Evolutionary conservation across 1,140 invertebrate genomes (phyloP).

Genomic region (Lithobius niger): DNA sequence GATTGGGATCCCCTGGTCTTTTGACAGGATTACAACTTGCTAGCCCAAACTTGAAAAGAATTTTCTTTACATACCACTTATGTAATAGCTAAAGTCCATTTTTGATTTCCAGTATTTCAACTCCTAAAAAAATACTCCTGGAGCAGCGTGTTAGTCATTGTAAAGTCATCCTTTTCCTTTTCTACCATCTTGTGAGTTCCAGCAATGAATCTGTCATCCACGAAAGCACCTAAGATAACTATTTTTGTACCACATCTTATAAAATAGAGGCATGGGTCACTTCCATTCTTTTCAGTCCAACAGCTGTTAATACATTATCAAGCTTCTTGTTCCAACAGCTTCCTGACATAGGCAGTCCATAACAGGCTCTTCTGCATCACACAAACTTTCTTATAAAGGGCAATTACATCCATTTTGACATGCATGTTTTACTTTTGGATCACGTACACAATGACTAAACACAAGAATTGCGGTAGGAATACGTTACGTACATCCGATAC

Average conservation of each 20-base stretch:
- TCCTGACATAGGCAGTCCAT: conserved; percentile 24
- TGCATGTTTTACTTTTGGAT: too few relatives aligned
- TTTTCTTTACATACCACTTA: conserved; percentile 24
- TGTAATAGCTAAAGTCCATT: conserved; percentile 24
- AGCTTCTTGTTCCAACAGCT: conserved; percentile 20
- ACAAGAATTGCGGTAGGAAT: too few relatives aligned
- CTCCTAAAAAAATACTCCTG: conserved; percentile 21
- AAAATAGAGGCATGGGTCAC: conserved; percentile 30
- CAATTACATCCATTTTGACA: too few relatives aligned
- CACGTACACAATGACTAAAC: too few relatives aligned
- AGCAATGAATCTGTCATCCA: conserved; percentile 35
- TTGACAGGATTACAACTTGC: conserved; percentile 19
- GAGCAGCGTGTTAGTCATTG: conserved; percentile 17
- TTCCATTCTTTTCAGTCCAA: conserved; percentile 26
- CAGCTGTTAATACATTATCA: conserved; percentile 29
- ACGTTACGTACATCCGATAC: too few relatives aligned
- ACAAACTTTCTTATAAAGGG: conserved; percentile 20
- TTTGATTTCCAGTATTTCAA: conserved; percentile 20
- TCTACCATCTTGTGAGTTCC: conserved; percentile 13
- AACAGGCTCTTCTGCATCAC: conserved; percentile 30
- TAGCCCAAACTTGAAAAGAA: conserved; percentile 25
- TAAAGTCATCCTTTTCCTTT: conserved; percentile 19
- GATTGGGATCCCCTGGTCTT: conserved; percentile 24
- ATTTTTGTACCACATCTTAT: conserved; percentile 15
- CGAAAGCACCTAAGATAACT: conserved; percentile 31